Percentiles rank a stretch among this genome's conserved stretches.
Conservation (phyloP, 2,888 invertebrate species). For the Caenorhabditis drosophilae region DNA sequence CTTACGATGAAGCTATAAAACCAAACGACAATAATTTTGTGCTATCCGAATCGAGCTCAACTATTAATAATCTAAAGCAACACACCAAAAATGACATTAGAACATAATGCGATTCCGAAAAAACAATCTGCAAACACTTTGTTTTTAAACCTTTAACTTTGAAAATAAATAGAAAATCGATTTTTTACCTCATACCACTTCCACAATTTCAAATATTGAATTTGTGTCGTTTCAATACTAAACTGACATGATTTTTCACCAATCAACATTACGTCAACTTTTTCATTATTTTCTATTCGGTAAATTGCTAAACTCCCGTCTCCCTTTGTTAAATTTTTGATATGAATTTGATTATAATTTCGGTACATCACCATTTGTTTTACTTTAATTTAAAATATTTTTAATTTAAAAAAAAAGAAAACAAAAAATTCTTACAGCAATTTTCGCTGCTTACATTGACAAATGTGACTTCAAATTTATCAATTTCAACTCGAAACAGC, state of each 20-base stretch:
- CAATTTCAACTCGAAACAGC: no score
- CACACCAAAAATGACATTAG: neutral
- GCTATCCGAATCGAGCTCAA: no score
- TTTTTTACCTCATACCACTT: neutral
- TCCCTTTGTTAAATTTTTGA: neutral
- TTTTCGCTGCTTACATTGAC: no score
- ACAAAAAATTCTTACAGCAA: no score
- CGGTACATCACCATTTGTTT: neutral
- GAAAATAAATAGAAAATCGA: neutral
- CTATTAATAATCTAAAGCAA: neutral
- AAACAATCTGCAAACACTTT: neutral
- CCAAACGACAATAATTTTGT: no score
- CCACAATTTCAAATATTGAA: neutral
- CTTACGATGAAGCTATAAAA: no score
- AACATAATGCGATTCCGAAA: neutral
- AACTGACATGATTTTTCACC: neutral
- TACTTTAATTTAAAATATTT: no score
- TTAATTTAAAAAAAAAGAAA: no score
- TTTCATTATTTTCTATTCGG: neutral
- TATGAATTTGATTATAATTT: neutral
- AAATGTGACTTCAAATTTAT: no score
- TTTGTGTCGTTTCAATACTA: neutral
- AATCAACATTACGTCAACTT: neutral
- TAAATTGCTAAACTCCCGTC: neutral
- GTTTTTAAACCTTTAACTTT: neutral